Conservation (phyloP, 2,797 vertebrate genomes). For the Leuciscus waleckii region DNA sequence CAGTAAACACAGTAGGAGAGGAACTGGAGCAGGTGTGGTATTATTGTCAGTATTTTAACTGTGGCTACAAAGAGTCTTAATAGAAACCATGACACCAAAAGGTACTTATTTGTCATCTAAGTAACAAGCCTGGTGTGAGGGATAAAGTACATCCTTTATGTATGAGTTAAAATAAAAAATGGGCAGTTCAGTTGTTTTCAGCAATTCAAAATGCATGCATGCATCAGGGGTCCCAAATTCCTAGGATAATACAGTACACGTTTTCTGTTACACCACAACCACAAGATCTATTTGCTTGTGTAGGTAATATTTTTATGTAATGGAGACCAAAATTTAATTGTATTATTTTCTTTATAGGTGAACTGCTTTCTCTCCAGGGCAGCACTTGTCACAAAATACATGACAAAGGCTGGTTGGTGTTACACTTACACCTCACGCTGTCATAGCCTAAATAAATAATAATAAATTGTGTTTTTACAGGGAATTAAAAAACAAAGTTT, state of each 20-base stretch:
- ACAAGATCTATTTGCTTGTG: background rate
- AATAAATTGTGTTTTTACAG: background rate
- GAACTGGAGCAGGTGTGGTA: background rate
- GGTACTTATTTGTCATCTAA: conserved; percentile 1
- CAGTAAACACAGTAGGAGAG: no score
- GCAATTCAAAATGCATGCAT: background rate
- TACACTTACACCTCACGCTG: background rate
- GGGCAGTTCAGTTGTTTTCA: conserved; percentile 2
- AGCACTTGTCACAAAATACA: background rate
- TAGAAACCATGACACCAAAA: conserved; percentile 6
- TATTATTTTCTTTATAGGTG: conserved; percentile 5
- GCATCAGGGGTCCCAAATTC: background rate
- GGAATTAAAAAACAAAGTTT: conserved; percentile 3
- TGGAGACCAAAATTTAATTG: background rate
- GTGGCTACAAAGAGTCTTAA: background rate
- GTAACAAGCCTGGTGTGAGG: background rate
- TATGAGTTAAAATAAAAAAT: background rate
- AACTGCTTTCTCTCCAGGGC: conserved; percentile 26
- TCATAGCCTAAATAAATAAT: background rate
- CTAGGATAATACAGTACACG: conserved; percentile 7
- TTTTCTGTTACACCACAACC: conserved; percentile 10
- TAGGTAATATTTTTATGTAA: conserved; percentile 3
- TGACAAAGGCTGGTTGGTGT: background rate
- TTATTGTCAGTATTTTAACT: background rate
- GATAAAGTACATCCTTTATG: conserved; percentile 7